Evolutionary conservation across 2,888 invertebrate genomes (phyloP).

Genomic region (Clusia tigrina): DNA sequence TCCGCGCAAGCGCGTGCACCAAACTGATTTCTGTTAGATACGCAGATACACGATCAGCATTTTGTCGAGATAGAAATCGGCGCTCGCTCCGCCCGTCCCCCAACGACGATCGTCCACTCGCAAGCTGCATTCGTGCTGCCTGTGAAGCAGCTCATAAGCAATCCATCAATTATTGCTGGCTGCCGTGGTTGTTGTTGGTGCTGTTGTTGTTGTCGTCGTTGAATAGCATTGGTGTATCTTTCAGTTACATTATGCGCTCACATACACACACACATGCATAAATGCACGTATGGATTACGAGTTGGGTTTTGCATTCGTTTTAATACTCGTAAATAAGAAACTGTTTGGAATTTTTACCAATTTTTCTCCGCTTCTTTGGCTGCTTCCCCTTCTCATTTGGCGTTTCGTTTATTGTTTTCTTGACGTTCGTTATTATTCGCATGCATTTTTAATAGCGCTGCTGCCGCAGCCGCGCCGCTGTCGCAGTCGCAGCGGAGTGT

Average conservation of each 20-base stretch:
- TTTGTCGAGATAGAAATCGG: conserved; percentile 9
- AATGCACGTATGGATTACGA: too few species aligned
- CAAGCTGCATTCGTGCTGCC: background rate
- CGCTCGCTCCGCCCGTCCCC: too few species aligned
- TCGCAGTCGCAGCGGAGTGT: background rate
- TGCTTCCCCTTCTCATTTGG: background rate
- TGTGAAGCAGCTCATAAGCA: conserved; percentile 5
- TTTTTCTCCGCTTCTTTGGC: background rate
- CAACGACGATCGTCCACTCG: background rate
- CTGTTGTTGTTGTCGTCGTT: background rate
- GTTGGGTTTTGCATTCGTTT: conserved; percentile 1
- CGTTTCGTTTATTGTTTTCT: background rate
- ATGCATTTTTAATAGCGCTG: conserved; percentile 41
- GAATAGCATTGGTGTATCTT: too few species aligned
- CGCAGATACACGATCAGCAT: background rate
- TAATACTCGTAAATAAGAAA: background rate
- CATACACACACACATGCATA: too few species aligned
- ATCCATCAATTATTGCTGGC: conserved; percentile 9
- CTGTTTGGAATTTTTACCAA: background rate
- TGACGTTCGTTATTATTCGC: conserved; percentile 47
- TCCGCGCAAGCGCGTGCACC: conserved; percentile 5
- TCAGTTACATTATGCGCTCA: too few species aligned
- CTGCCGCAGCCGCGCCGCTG: background rate
- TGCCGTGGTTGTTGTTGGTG: background rate
- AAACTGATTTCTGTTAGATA: background rate